Evolutionary conservation across 2,888 invertebrate species (phyloP), one percentile per base, ranked within the genome.

Genomic region (Pterostichus niger): DNA sequence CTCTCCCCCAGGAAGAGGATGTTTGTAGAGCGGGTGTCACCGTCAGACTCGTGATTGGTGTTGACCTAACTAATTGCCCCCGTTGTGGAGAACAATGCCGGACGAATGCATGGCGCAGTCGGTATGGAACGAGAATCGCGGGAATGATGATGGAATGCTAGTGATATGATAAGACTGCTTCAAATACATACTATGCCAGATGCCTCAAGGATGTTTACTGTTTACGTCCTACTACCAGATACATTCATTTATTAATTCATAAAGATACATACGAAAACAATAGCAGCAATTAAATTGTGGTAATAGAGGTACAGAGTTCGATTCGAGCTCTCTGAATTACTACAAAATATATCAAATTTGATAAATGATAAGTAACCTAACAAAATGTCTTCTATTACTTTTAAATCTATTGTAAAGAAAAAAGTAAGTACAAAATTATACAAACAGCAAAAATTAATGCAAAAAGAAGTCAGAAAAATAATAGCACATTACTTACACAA

Each of bases 11-110:
- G 56, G 56, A 56, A 54, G 80, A 80, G 64, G 52, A 68, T 80
- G 80, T 80, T 80, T 80, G 80, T 35, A 31, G 64, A 80, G 35
- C 52, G 68, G 79, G 80, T 80, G 80, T 80, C 80, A 80, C 80
- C 68, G 80, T 80, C 80, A 80, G 80, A 52, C 64, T 80, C 35
- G 64, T 81, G 81, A 81, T 81, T 73, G 73, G 73, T 81, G 81
- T 81, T 81, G 81, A 81, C 81, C 73, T 71, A 81, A 81, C 81
- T 81, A 81, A 81, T 81, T 81, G 81, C 81, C 73, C 68, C 17
- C 71, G 73, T 56, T 40, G 73, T 11, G 54, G 73, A 68, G 80
- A 81, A 81, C 81, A 81, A 81, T 81, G 68, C 64, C 52, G 80
- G 64, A 46, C 64, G 64, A 80, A 80, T 68, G 80, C 33, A 80